Percentiles rank a stretch among this genome's conserved stretches.
phyloP scores from a whole-genome alignment of 37 sponge, comb jelly and placozoan species.

The Oscarella lobularis region DNA sequence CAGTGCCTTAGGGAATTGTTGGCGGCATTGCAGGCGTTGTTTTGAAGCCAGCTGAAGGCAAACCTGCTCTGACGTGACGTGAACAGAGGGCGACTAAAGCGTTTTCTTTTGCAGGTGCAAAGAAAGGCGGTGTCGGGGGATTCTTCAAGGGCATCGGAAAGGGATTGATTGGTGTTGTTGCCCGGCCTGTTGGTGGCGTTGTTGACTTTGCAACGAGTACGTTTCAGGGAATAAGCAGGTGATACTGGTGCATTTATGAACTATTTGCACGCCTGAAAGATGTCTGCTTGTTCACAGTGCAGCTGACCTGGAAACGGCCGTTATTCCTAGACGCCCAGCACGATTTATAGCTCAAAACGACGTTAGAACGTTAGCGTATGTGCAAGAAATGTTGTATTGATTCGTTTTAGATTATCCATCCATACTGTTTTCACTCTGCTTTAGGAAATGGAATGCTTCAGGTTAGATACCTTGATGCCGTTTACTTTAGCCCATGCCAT shows the following conservation, averaged over 20 bases:
- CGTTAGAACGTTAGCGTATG: too few species aligned
- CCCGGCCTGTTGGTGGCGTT: conserved; percentile 56
- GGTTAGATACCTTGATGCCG: too few species aligned
- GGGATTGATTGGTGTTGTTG: conserved; percentile 53
- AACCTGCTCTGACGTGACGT: not conserved
- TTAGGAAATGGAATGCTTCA: not conserved
- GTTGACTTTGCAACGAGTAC: conserved; percentile 69
- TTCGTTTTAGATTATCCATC: not conserved
- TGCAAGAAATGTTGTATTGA: too few species aligned
- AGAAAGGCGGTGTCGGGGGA: conserved; percentile 52
- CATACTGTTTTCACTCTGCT: not conserved
- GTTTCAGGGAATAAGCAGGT: conserved; percentile 57
- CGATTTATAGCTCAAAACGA: not conserved
- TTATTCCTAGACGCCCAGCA: not conserved
- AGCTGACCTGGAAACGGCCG: not conserved
- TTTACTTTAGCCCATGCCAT: too few species aligned
- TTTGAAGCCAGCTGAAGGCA: conserved; percentile 1
- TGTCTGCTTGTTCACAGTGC: conserved; percentile 1
- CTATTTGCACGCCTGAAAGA: not conserved
- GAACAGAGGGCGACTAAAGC: not conserved
- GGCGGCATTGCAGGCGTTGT: conserved; percentile 1
- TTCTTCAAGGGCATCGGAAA: conserved; percentile 63
- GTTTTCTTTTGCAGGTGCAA: conserved; percentile 32
- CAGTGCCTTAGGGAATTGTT: not conserved
- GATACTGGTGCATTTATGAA: conserved; percentile 3